Conservation (phyloP, 1,140 invertebrate species). For the Diabrotica virgifera region DNA sequence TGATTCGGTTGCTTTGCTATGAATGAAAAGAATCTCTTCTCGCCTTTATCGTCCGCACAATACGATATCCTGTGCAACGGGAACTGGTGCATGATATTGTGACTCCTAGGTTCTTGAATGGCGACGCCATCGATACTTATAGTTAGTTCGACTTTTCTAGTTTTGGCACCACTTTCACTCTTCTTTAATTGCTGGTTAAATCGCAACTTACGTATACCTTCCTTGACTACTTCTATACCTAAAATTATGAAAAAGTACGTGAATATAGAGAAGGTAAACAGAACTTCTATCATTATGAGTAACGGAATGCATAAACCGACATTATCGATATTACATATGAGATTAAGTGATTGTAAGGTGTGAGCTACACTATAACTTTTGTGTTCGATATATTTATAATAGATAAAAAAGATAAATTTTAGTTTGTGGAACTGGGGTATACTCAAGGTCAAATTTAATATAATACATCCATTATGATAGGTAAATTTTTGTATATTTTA, state of each 20-base stretch:
- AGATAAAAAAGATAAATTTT: too few species aligned
- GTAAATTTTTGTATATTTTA: too few species aligned
- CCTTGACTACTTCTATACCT: constrained; percentile 90
- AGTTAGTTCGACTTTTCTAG: constrained; percentile 89
- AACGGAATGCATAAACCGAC: too few species aligned
- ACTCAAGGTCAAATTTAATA: too few species aligned
- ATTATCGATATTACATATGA: too few species aligned
- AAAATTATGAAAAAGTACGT: constrained; percentile 5
- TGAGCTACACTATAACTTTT: too few species aligned
- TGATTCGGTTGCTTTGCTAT: constrained; percentile 77
- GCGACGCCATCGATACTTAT: constrained; percentile 94
- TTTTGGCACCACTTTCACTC: constrained; percentile 85
- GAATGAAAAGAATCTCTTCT: constrained; percentile 94
- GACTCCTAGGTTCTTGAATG: constrained; percentile 68
- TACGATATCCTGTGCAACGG: constrained; percentile 97
- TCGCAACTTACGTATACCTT: constrained; percentile 91
- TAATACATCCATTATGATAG: too few species aligned
- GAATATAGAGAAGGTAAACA: too few species aligned
- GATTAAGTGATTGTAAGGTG: too few species aligned
- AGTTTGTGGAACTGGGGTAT: too few species aligned
- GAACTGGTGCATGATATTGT: constrained; percentile 87
- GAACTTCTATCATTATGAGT: too few species aligned
- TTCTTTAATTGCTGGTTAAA: constrained; percentile 92
- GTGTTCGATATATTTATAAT: too few species aligned
- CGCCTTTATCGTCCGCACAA: constrained; percentile 96